Conservation (phyloP, 2,797 vertebrate genomes). For the Malacoraja senta region DNA sequence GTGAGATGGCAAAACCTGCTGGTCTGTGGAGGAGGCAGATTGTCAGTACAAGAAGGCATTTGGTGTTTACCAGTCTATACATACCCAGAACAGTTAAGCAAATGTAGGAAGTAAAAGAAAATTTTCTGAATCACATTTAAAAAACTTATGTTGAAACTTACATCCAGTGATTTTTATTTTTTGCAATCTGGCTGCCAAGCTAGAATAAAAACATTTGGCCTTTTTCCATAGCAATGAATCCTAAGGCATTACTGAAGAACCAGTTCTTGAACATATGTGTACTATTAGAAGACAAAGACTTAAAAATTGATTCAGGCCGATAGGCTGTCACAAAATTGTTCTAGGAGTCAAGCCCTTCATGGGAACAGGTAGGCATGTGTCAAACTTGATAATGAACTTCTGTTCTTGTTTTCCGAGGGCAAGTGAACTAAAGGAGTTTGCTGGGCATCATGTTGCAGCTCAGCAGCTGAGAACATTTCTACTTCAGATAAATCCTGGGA, state of each 20-base stretch:
- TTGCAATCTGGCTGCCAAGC: background rate
- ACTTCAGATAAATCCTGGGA: background rate
- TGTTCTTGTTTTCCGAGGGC: background rate
- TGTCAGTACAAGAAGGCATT: background rate
- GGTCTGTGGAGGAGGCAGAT: background rate
- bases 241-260: background rate
- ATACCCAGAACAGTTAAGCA: background rate
- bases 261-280: slow-evolving; percentile 23
- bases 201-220: background rate
- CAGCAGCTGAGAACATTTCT: background rate
- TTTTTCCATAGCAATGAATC: background rate
- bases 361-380: background rate
- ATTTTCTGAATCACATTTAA: background rate
- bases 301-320: background rate
- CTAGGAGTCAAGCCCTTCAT: background rate
- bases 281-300: background rate
- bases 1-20: background rate
- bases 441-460: background rate
- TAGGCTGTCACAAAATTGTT: background rate
- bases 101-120: background rate
- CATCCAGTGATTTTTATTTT: background rate
- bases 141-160: background rate
- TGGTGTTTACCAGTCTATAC: background rate
- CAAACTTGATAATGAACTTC: background rate
- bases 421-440: background rate